A percentile compares a stretch with the other conserved stretches of the same genome.
These are phyloP conservation scores for Danio albolineatus DNA, from an alignment of 2,797 vertebrate genomes.

Conservation along the genomic window DNA sequence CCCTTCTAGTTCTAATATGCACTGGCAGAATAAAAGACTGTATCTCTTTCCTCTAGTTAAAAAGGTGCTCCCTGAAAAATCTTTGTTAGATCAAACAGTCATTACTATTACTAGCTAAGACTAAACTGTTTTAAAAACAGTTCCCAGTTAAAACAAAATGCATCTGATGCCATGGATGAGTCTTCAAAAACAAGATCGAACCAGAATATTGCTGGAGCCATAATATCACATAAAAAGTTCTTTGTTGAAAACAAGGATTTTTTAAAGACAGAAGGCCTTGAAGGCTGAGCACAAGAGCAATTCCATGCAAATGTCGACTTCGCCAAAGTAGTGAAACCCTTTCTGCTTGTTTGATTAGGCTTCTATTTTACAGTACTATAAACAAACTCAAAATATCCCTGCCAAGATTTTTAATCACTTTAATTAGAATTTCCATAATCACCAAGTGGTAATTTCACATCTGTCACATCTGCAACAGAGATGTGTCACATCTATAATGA, in stretches of 20 bases:
- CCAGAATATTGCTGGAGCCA: not conserved
- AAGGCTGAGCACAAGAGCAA: not conserved
- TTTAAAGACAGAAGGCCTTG: not conserved
- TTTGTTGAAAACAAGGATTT: too few species aligned
- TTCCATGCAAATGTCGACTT: too few species aligned
- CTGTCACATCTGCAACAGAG: too few species aligned
- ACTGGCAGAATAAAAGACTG: not conserved
- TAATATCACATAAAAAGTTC: not conserved
- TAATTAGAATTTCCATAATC: too few species aligned
- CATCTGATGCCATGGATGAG: not conserved
- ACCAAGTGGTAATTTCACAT: too few species aligned
- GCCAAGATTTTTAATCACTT: too few species aligned
- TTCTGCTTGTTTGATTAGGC: too few species aligned
- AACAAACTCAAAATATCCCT: too few species aligned
- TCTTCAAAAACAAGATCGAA: not conserved
- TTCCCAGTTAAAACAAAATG: not conserved
- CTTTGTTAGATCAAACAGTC: not conserved
- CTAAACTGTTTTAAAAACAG: not conserved
- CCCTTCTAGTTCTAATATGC: not conserved
- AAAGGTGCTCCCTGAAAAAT: not conserved
- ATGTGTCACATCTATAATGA: too few species aligned
- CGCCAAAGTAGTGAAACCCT: too few species aligned
- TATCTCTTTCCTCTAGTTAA: not conserved
- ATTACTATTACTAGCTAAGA: not conserved
- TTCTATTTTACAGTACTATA: too few species aligned